Percentiles rank a stretch among this genome's conserved stretches.
Evolutionary conservation across 2,888 invertebrate genomes (phyloP).

Genomic region (Metalampra italica): DNA sequence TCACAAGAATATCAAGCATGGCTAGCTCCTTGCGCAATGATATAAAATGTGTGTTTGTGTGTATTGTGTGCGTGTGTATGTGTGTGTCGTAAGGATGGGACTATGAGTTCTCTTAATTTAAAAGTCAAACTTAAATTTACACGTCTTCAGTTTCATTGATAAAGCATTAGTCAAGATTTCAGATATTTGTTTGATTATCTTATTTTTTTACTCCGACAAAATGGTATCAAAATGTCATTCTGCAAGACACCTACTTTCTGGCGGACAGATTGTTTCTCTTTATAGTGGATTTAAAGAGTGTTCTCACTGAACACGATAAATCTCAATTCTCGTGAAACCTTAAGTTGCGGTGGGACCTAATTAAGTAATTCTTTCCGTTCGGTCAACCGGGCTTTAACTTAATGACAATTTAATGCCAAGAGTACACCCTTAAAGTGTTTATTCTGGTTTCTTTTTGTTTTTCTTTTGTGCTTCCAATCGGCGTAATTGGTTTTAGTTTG

Average conservation of each 20-base stretch:
- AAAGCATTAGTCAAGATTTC: too few species aligned
- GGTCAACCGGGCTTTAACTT: conserved; percentile 53
- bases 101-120: too few species aligned
- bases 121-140: too few species aligned
- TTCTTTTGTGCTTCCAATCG: conserved; percentile 19
- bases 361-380: conserved; percentile 59
- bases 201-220: too few species aligned
- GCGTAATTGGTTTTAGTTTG: conserved; percentile 16
- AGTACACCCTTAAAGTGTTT: conserved; percentile 39
- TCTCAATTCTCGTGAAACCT: conserved; percentile 43
- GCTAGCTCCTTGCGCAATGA: too few species aligned
- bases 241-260: neutral
- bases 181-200: neutral
- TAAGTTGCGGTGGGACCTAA: conserved; percentile 41
- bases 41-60: too few species aligned
- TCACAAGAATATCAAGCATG: too few species aligned
- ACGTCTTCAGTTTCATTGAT: too few species aligned
- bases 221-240: too few species aligned
- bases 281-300: conserved; percentile 29
- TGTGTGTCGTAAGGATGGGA: too few species aligned
- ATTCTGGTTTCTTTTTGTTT: conserved; percentile 21
- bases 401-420: conserved; percentile 71
- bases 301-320: conserved; percentile 40
- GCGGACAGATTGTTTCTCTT: neutral
- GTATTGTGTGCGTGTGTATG: too few species aligned